Conservation (phyloP, 2,888 invertebrate species). For the Acleris sparsana region DNA sequence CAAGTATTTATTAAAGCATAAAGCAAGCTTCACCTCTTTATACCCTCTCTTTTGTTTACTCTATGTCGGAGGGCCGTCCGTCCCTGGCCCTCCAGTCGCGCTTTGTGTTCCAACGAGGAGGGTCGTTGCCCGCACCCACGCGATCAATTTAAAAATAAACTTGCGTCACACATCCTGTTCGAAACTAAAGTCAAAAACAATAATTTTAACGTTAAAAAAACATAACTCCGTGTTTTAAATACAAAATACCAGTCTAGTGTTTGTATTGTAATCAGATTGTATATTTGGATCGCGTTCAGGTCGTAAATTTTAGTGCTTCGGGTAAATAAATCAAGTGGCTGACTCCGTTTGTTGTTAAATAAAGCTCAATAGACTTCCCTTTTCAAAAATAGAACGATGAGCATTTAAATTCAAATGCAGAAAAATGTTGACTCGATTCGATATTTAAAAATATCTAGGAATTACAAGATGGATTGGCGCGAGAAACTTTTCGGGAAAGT, state of each 20-base stretch:
- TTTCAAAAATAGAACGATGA: conserved; percentile 9
- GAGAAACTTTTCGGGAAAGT: conserved; percentile 84
- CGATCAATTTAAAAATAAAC: conserved; percentile 65
- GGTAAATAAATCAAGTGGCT: conserved; percentile 16
- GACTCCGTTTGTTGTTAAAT: conserved; percentile 1
- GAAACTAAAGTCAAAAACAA: conserved; percentile 24
- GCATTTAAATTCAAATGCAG: conserved; percentile 29
- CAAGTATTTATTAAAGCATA: conserved; percentile 21
- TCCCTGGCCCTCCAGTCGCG: conserved; percentile 67
- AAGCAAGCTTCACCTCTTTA: conserved; percentile 20
- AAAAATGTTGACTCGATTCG: conserved; percentile 25
- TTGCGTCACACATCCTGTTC: conserved; percentile 38
- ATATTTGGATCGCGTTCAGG: conserved; percentile 9
- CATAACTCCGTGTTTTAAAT: background rate
- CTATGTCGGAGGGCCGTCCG: conserved; percentile 61
- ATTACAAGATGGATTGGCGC: conserved; percentile 80
- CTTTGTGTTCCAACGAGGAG: conserved; percentile 66
- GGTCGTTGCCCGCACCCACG: conserved; percentile 62
- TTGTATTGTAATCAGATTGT: conserved; percentile 3
- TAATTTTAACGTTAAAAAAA: conserved; percentile 11
- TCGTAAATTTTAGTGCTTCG: conserved; percentile 14
- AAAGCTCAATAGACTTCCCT: conserved; percentile 3
- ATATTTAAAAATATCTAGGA: conserved; percentile 29
- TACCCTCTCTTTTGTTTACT: conserved; percentile 60
- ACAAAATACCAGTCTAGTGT: background rate